Evolutionary conservation across 2,113 vertebrate species (phyloP).

Genomic region (Pteronura brasiliensis): DNA sequence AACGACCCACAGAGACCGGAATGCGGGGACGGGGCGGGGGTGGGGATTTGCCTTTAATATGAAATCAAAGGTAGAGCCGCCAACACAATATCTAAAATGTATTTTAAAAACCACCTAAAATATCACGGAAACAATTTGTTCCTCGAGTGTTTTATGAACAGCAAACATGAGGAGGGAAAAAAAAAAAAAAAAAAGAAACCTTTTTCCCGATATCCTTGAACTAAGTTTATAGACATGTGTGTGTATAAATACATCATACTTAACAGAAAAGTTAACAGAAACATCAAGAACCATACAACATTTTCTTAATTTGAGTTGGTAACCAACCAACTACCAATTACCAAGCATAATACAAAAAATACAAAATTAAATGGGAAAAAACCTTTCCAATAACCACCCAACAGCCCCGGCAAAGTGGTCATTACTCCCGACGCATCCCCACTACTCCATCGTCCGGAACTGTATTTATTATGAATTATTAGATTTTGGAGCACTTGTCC

Average conservation of each 20-base stretch:
- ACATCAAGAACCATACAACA: background rate
- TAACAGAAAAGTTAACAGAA: conserved; percentile 1
- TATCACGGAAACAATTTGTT: conserved; percentile 42
- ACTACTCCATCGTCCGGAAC: background rate
- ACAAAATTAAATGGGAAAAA: background rate
- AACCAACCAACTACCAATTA: background rate
- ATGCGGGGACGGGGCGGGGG: rapidly evolving
- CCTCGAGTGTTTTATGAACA: conserved; percentile 35
- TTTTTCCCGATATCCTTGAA: conserved; percentile 40
- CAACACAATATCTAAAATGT: conserved; percentile 38
- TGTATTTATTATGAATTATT: conserved; percentile 33
- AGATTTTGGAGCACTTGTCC: conserved; percentile 20
- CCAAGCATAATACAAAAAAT: background rate
- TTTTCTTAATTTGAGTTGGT: conserved; percentile 9
- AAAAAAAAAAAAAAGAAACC: background rate
- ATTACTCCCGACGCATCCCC: background rate
- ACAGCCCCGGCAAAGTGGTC: background rate
- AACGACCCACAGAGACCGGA: rapidly evolving
- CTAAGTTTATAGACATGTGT: background rate
- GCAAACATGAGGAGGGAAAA: background rate
- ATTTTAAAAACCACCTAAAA: conserved; percentile 50
- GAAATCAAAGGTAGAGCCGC: background rate
- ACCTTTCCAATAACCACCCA: background rate
- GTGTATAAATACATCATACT: background rate
- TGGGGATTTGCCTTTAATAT: background rate